Conservation (phyloP, 2,888 invertebrate species). For the Bruchidius siliquastri region DNA sequence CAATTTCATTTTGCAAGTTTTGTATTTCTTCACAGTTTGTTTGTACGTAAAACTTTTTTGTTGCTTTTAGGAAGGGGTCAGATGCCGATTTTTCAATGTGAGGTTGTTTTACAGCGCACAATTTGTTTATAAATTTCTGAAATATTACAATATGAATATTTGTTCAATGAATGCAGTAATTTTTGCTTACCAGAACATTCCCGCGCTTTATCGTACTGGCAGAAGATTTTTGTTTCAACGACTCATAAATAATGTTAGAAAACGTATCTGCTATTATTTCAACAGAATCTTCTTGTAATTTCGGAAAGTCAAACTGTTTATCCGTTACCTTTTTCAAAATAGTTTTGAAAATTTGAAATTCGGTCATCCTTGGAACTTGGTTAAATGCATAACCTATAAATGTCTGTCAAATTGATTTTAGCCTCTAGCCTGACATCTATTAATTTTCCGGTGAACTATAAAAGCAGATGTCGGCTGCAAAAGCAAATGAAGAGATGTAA, state of each 20-base stretch:
- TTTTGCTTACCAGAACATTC: background rate
- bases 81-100: background rate
- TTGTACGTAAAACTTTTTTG: background rate
- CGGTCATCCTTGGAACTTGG: background rate
- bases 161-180: background rate
- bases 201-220: background rate
- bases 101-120: background rate
- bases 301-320: background rate
- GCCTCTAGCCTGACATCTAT: background rate
- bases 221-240: background rate
- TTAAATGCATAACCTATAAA: background rate
- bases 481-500: no score
- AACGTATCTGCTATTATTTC: background rate
- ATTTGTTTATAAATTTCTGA: background rate
- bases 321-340: background rate
- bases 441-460: background rate
- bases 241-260: constrained; percentile 1
- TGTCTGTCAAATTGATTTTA: no score
- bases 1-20: background rate
- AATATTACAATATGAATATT: background rate
- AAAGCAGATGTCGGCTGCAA: no score
- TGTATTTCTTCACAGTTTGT: background rate
- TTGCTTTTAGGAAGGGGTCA: background rate
- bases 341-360: background rate
- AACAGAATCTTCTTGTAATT: background rate